Evolutionary conservation across 2,113 vertebrate species (phyloP).

Genomic region (Elaphurus davidianus): DNA sequence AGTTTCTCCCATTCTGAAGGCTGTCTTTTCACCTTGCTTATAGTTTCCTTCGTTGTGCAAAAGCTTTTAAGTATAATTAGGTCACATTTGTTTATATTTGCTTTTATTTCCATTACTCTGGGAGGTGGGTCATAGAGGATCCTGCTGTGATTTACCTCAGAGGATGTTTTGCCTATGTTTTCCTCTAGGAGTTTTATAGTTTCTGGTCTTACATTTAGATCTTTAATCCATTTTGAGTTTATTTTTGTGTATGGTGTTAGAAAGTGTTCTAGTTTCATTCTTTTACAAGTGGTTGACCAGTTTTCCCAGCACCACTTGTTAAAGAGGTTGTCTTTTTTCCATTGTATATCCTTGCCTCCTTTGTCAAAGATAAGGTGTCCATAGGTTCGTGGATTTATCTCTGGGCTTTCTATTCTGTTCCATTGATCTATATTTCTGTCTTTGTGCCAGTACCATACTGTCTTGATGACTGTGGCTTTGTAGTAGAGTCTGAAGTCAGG

Average conservation of each 20-base stretch:
- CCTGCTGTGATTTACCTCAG: background rate
- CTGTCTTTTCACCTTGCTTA: background rate
- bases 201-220: background rate
- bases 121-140: background rate
- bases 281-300: background rate
- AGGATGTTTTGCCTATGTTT: background rate
- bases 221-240: background rate
- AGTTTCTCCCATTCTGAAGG: background rate
- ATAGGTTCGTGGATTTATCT: background rate
- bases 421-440: background rate
- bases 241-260: background rate
- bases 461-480: background rate
- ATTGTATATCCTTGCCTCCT: background rate
- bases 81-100: background rate
- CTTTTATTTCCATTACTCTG: background rate
- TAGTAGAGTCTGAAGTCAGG: background rate
- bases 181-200: background rate
- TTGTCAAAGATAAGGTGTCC: background rate
- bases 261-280: background rate
- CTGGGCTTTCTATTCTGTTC: background rate
- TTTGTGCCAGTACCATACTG: background rate
- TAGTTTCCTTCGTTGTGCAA: background rate
- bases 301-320: background rate
- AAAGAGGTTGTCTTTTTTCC: background rate
- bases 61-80: background rate